Base-by-base conservation (phyloP, 37 sponge, comb jelly and placozoan species). In the Aplysina aerophoba region DNA sequence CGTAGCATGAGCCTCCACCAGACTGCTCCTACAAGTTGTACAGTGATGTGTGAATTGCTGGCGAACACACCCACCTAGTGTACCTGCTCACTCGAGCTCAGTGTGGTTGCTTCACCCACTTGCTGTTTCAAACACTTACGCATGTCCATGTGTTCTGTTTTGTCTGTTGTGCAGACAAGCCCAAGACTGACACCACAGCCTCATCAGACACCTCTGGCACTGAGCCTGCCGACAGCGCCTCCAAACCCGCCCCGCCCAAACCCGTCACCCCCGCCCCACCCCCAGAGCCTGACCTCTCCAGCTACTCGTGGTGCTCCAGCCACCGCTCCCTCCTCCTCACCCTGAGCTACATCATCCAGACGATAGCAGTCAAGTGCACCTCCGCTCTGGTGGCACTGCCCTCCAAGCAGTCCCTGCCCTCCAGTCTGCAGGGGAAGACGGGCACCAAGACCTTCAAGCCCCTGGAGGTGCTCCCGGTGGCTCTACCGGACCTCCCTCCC, bases 331-430 rank as follows among this genome's bases (percentile, higher is more conserved):
- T 93, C 25, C 25, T 96, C 73, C 66, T 84, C 15, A 84, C 87
- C 33, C 86, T 96, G 27, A 69, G 82, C 44, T 88, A 83, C 34
- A 58, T 96, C 39, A 62, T 96, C 33, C 96, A 96, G 73, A 91
- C 90, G 0, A 62, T 91, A 22, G 88, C 96, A 20, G 55, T 93
- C 25, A 31, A 67, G 13, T 96, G 95, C 58, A 92, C 96, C 3
- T 86, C 90, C 21, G 95, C 96, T 13, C 86, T 89, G 56, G 90
- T 94, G 15, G 69, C 86, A 17, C 67, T 84, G n/a, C 85, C 73
- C 27, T 25, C 81, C 72, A 62, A 41, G 40, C 33, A 24, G 0
- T 30, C 50, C 34, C 25, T 57, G 15, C 82, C 73, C 1, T 27
- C 74, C 37, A 83, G 73, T 41, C 38, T 35, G 36, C 55, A 35